Conservation (phyloP, 2,888 invertebrate genomes). For the Drosophila rellima region DNA sequence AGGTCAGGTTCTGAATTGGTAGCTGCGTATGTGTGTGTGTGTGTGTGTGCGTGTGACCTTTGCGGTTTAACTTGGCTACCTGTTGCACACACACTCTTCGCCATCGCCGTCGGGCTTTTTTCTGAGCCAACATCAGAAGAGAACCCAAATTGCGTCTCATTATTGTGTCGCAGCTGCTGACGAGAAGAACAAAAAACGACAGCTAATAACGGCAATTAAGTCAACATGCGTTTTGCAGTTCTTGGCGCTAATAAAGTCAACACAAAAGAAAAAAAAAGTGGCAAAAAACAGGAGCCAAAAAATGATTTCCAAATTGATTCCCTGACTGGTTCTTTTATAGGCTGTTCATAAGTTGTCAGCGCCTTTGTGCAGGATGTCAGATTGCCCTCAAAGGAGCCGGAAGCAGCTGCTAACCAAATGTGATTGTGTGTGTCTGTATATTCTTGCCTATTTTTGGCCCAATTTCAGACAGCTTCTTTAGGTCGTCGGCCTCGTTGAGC, state of each 20-base stretch:
- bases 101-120: conserved; percentile 46
- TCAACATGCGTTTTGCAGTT: conserved; percentile 66
- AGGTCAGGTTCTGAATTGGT: conserved; percentile 75
- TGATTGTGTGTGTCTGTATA: background rate
- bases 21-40: conserved; percentile 40
- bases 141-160: conserved; percentile 63
- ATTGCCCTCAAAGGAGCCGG: conserved; percentile 30
- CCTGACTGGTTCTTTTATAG: conserved; percentile 1
- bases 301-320: conserved; percentile 61
- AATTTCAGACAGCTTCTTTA: conserved; percentile 47
- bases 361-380: conserved; percentile 26
- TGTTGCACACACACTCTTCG: conserved; percentile 55
- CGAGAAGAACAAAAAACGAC: conserved; percentile 38
- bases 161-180: conserved; percentile 72
- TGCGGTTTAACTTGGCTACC: conserved; percentile 72
- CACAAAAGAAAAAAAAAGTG: conserved; percentile 28
- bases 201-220: conserved; percentile 78
- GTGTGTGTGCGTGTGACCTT: conserved; percentile 62
- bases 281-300: conserved; percentile 37
- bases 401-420: conserved; percentile 43
- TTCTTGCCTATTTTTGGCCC: conserved; percentile 60
- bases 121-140: conserved; percentile 18
- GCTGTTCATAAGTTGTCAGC: conserved; percentile 60
- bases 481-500: conserved; percentile 65
- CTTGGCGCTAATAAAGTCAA: conserved; percentile 69